Evolutionary conservation across 2,113 vertebrate species (phyloP), one percentile per base, ranked within the genome.

Genomic region (Lipophrys pholis): DNA sequence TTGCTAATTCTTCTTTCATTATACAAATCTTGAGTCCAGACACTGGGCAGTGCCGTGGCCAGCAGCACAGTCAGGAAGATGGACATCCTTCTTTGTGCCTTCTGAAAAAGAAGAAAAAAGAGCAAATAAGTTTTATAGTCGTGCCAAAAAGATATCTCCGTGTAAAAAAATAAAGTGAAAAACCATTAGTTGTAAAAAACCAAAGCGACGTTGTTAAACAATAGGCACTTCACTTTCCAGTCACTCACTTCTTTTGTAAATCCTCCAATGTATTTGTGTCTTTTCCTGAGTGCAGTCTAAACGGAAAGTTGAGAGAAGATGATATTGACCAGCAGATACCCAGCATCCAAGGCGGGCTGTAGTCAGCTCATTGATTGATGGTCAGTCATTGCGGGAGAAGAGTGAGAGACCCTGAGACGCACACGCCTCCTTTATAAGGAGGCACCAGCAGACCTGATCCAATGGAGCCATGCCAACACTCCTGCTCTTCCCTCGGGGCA

Each of bases 391-490:
- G 78, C 82, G 59, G 69, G 61, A 77, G 71, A 39, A 75, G 59
- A 72, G 53, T 80, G 57, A 82, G 50, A 73, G 64, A 83, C 69
- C 64, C 67, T 45, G 17, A 76, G 17, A 73, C 53, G n/a, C 54
- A 85, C 84, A 53, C 79, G 75, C 79, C 85, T 81, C 83, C 81
- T 94, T 95, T 92, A 93, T 92, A 92, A 92, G 90, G 91, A 88
- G 91, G 87, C 84, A 86, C 82, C 50, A 9, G 48, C 58, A 58
- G 54, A 80, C 54, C 75, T 79, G 41, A 76, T 84, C 76, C 51
- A 68, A 30, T 60, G 73, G 74, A 81, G 66, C 56, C 51, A 30
- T 69, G 78, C 78, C 80, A 84, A 67, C 62, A 65, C 80, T 79
- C 86, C 57, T 14, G 8, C 36, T 62, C 46, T 71, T 55, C 84